Base-by-base conservation (phyloP, 2,888 invertebrate species). In the Anoplius nigerrimus region DNA sequence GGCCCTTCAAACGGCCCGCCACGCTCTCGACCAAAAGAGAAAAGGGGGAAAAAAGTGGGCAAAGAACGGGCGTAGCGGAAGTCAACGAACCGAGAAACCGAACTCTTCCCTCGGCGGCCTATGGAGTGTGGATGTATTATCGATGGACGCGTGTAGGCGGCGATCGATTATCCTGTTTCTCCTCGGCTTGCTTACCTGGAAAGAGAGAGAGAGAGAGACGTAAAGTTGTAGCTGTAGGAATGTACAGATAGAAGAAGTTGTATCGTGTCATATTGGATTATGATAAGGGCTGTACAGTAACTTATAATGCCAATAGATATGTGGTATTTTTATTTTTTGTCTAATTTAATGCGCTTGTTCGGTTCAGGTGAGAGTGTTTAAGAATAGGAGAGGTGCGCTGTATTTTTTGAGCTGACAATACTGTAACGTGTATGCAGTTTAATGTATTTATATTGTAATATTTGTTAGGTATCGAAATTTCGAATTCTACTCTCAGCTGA, bases 11-110 rank as follows among this genome's bases (percentile, higher is more conserved):
- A 56, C 66, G 64, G 8, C 52, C 45, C 43, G 16, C 34, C 34
- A 34, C 27, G 27, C 27, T 27, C 27, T n/a, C n/a, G n/a, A n/a
- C n/a, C n/a, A n/a, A 58, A 55, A 45, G 22, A 48, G 8, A 56
- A 18, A 55, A 51, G 43, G 27, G 20, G 24, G 34, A 21, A 54
- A 16, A 59, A 18, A 48, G 6, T 46, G 42, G n/a, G 18, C 46
- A 21, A 18, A 58, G 34, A 66, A 63, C 22, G 57, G 45, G 46
- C 66, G 57, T 59, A 73, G 63, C 70, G 72, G 62, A 76, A 80
- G 76, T 80, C 76, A 78, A 78, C 74, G 78, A 78, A 80, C 77
- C 66, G 67, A 72, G 76, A 65, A 65, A 67, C 58, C 64, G 34
- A 61, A n/a, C 60, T 51, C 65, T 62, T 57, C 70, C 62, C 55